Percentiles rank a stretch among this genome's conserved stretches.
Evolutionary conservation across 2,113 vertebrate species (phyloP).

Genomic region (Tragulus kanchil): DNA sequence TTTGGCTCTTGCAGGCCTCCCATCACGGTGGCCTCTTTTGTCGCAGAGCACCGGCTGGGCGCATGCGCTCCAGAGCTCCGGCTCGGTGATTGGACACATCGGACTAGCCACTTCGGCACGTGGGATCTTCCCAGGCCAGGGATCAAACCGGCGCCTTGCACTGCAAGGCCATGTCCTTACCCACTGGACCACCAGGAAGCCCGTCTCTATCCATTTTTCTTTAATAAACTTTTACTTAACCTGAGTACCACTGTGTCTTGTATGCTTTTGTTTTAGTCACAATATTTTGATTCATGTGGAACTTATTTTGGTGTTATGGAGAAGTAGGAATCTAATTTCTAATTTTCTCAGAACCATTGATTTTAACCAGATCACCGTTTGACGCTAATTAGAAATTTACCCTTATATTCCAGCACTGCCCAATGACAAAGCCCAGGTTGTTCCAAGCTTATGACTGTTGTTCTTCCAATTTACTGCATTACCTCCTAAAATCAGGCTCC

Average conservation of each 20-base stretch:
- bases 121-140: too few species aligned
- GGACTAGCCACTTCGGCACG: too few species aligned
- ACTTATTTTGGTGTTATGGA: constrained; percentile 43
- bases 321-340: background rate
- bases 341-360: constrained; percentile 26
- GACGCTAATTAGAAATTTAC: constrained; percentile 42
- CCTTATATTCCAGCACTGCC: background rate
- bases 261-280: constrained; percentile 9
- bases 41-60: too few species aligned
- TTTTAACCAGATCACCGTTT: constrained; percentile 4
- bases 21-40: too few species aligned
- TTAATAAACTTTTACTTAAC: too few species aligned
- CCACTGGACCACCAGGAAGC: too few species aligned
- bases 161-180: too few species aligned
- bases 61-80: too few species aligned
- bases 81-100: too few species aligned
- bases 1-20: too few species aligned
- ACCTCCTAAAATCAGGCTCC: background rate
- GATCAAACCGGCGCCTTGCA: too few species aligned
- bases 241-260: background rate
- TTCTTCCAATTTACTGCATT: background rate
- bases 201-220: too few species aligned
- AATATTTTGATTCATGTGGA: background rate
- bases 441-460: background rate
- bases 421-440: background rate